phyloP scores from a whole-genome alignment of 2,888 invertebrate genomes.

The Mimachlamys varia region DNA sequence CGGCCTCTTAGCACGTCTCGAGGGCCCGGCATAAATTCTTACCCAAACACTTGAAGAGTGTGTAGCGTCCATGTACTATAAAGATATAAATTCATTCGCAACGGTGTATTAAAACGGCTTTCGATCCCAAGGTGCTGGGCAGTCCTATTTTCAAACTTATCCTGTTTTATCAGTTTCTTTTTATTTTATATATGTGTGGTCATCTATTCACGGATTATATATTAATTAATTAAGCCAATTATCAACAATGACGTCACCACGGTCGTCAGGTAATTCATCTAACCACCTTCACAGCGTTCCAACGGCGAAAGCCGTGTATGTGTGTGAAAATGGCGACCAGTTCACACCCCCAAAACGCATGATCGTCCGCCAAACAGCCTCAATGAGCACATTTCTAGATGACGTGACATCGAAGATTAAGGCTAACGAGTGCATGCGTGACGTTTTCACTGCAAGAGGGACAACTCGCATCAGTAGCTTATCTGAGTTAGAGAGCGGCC shows the following conservation, averaged over 20 bases:
- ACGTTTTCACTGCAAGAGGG: neutral
- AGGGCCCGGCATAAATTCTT: slow-evolving; percentile 13
- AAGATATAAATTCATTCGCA: neutral
- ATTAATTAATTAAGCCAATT: neutral
- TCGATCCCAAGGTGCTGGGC: neutral
- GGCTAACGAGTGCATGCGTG: neutral
- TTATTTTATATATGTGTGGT: neutral
- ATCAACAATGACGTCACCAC: neutral
- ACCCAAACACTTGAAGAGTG: neutral
- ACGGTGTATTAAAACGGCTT: neutral
- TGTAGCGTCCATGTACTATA: neutral
- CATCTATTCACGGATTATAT: neutral
- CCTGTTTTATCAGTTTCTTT: neutral
- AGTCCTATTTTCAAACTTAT: neutral
- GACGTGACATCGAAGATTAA: neutral
- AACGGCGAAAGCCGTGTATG: neutral
- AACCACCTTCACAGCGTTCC: neutral
- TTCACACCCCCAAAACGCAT: neutral
- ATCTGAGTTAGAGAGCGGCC: neutral
- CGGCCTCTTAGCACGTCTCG: slow-evolving; percentile 28
- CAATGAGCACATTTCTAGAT: neutral
- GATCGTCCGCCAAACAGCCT: neutral
- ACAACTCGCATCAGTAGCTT: neutral
- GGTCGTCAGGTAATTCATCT: neutral
- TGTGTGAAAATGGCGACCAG: neutral